phyloP scores from a whole-genome alignment of 2,888 invertebrate species.

The Brachyptera putata region DNA sequence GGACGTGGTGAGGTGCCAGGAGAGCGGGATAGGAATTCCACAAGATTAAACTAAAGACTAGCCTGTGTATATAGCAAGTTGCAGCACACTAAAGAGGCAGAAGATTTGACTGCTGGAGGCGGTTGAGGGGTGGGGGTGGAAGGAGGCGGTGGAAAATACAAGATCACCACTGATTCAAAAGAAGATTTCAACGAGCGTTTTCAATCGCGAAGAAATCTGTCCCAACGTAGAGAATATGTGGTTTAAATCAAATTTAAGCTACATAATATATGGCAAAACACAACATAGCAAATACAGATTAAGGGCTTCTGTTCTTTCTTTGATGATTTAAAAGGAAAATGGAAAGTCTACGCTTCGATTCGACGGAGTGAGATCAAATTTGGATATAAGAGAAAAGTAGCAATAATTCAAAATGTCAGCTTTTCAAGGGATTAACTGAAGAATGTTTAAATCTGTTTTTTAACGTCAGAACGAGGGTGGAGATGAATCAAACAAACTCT shows the following conservation, averaged over 20 bases:
- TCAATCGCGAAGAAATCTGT: slow-evolving; percentile 25
- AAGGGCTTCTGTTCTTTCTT: not conserved
- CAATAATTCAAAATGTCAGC: too few relatives aligned
- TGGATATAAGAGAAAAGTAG: too few relatives aligned
- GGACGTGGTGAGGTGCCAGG: slow-evolving; percentile 11
- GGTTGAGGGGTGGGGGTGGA: not conserved
- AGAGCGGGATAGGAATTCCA: slow-evolving; percentile 25
- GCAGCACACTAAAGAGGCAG: slow-evolving; percentile 12
- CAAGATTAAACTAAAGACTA: slow-evolving; percentile 31
- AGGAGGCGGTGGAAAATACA: not conserved
- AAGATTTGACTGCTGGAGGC: slow-evolving; percentile 21
- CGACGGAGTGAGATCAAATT: too few relatives aligned
- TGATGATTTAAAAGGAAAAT: too few relatives aligned
- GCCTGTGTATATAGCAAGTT: slow-evolving; percentile 10
- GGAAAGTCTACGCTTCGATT: too few relatives aligned
- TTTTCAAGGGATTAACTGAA: too few relatives aligned
- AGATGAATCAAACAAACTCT: too few relatives aligned
- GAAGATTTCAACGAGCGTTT: slow-evolving; percentile 15
- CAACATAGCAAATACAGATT: slow-evolving; percentile 9
- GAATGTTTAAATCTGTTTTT: too few relatives aligned
- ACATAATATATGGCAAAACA: not conserved
- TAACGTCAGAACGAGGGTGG: too few relatives aligned
- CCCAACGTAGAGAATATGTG: slow-evolving; percentile 15
- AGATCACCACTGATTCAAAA: not conserved
- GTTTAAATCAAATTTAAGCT: slow-evolving; percentile 2